Evolutionary conservation across 2,888 invertebrate species (phyloP), one percentile per base, ranked within the genome.

Genomic region (Vesta saturnalis): DNA sequence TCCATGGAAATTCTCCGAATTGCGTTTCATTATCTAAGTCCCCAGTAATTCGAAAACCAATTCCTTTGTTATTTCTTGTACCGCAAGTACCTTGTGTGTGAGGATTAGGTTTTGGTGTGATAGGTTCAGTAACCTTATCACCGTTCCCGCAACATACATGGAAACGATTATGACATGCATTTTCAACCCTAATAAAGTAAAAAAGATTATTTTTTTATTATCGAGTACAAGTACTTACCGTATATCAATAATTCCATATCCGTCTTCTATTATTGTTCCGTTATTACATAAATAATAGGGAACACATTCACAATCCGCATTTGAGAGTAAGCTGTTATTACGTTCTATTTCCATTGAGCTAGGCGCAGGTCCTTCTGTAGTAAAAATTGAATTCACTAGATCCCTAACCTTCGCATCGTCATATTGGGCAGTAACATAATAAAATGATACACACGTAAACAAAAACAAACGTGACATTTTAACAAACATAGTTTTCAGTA

Each of bases 1-100:
- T 92, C 94, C 94, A 94, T 0, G 94, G 93, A 80, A 93, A 93
- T 82, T 94, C 94, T 0, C 90, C 94, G 72, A 90, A 94, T 76
- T 92, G 89, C 0, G 89, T 87, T 79, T 94, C 93, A 43, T 89
- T 87, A 49, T 49, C 16, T 0, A 78, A 79, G 12, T 88, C 87
- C 0, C 91, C 86, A 0, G 88, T 90, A 35, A 92, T 93, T 15
- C 90, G 85, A 75, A 92, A 89, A 2, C 91, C 91, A 0, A 94
- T 88, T 0, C 94, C 94, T 49, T 18, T 15, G 0, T 88, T 85
- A 79, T 94, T 91, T 12, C 39, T 39, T 39, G 1, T 39, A 39
- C 39, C 39, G 8, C 39, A 39, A n/a, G 90, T 87, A 2, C 39
- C n/a, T n/a, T 1, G 39, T n/a, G 2, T n/a, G 8, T 6, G 8